Percentiles rank a stretch among this genome's conserved stretches.
phyloP scores from a whole-genome alignment of 23 tunicate species.

The Ascidia mentula region DNA sequence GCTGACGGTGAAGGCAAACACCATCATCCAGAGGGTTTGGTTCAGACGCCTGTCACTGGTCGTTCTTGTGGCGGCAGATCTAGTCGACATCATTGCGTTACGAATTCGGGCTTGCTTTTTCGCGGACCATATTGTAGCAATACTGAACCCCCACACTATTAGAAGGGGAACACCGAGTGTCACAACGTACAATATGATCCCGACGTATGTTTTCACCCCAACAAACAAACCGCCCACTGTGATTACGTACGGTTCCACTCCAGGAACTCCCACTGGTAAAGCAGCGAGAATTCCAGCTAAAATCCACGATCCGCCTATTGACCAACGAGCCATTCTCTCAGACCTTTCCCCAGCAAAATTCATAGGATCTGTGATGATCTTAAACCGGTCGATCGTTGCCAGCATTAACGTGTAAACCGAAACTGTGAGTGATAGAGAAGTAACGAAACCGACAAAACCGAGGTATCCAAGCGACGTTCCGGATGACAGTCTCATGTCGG shows the following conservation, averaged over 20 bases:
- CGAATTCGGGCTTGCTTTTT: constrained; percentile 1
- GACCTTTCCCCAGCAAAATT: constrained; percentile 24
- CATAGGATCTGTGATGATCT: constrained; percentile 34
- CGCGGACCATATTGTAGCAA: neutral
- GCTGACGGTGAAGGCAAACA: constrained; percentile 33
- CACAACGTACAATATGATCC: neutral
- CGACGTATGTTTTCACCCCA: neutral
- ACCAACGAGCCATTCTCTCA: neutral
- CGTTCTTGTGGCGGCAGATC: neutral
- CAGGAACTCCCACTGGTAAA: constrained; percentile 14
- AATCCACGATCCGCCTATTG: constrained; percentile 19
- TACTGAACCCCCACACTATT: constrained; percentile 19
- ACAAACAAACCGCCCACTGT: constrained; percentile 23
- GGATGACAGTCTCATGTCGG: constrained; percentile 6
- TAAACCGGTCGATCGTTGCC: constrained; percentile 63
- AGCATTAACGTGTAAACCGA: constrained; percentile 70
- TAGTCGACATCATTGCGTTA: neutral
- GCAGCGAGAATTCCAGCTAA: constrained; percentile 10
- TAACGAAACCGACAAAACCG: constrained; percentile 9
- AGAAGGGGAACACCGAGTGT: constrained; percentile 22
- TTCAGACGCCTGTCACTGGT: constrained; percentile 4
- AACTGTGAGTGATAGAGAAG: constrained; percentile 22
- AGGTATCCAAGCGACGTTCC: neutral
- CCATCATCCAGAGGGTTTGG: constrained; percentile 20
- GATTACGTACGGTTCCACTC: neutral